Evolutionary conservation across 2,797 vertebrate species (phyloP), one percentile per base, ranked within the genome.

Genomic region (Alcedo quadribrachys): DNA sequence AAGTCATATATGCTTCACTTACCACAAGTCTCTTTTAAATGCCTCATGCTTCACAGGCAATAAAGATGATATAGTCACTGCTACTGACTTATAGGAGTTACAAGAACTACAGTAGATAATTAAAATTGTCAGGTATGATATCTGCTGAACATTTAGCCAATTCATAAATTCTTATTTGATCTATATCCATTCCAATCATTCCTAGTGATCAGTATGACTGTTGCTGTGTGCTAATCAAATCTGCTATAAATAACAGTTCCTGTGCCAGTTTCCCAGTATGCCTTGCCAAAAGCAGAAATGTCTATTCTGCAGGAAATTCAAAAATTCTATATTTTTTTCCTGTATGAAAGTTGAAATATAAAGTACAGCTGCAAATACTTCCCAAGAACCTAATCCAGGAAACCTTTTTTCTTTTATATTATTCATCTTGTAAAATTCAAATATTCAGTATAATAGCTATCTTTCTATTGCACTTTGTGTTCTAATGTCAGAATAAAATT

Each of bases 121-220:
- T 91, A 87, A 84, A 91, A 88, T 48, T 84, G 25, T 76, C 63
- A 67, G 40, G 18, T 65, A 83, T 66, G 6, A 1, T n/a, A 73
- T 30, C 25, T 90, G 54, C 45, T 67, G 63, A 74, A 45, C 13
- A 43, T 69, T 63, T 90, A 53, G 9, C 9, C 25, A 67, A 74
- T 79, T 88, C 8, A 63, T 91, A 86, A 81, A 84, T 76, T 88
- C 8, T 32, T 76, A 24, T 63, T 90, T 77, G 55, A 81, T 83
- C 43, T 74, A 71, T 45, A 81, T 51, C 51, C 19, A 60, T 81
- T 89, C 24, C 30, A 85, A 12, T 69, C 17, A 66, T 22, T 83
- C 25, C 9, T 78, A 88, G 11, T 60, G 35, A 79, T 91, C 58
- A 55, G 19, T 30, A 71, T 51, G 33, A 66, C 35, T 48, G 12